These are phyloP conservation scores for Thalassoma bifasciatum DNA, from an alignment of 2,113 vertebrate species.

Conservation along the genomic window DNA sequence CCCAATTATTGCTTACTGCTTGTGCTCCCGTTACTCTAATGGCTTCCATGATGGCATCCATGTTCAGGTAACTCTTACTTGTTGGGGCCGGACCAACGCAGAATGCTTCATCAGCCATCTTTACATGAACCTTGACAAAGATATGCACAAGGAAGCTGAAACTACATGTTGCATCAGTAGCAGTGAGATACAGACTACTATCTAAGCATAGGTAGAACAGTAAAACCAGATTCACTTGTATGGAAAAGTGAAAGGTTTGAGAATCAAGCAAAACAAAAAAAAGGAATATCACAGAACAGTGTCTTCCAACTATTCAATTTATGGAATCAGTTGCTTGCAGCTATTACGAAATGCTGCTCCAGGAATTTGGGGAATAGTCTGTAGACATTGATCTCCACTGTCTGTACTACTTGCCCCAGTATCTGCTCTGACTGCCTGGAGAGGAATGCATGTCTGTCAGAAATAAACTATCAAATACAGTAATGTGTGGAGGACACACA, in stretches of 20 bases:
- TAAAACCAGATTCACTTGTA: background rate
- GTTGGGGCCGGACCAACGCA: constrained; percentile 97
- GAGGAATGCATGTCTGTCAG: background rate
- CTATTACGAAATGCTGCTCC: too few species aligned
- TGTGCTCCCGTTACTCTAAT: constrained; percentile 91
- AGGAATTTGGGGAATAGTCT: too few species aligned
- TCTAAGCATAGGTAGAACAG: background rate
- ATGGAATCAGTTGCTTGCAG: too few species aligned
- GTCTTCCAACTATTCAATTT: too few species aligned
- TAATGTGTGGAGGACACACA: too few species aligned
- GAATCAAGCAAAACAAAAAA: too few species aligned
- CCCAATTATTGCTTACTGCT: constrained; percentile 87
- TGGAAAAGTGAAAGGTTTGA: too few species aligned
- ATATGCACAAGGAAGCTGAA: background rate
- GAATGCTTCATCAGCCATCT: constrained; percentile 96
- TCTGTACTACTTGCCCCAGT: too few species aligned
- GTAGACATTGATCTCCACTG: too few species aligned
- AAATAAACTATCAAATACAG: background rate
- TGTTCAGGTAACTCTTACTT: constrained; percentile 97
- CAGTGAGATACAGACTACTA: background rate
- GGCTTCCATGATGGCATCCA: constrained; percentile 97
- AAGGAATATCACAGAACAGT: too few species aligned
- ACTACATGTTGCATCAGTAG: background rate
- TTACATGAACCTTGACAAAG: constrained; percentile 91
- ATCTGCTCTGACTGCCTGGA: too few species aligned